A percentile compares a stretch with the other conserved stretches of the same genome.
These are phyloP conservation scores for Edolisoma coerulescens DNA, from an alignment of 2,113 vertebrate genomes.

Conservation along the genomic window DNA sequence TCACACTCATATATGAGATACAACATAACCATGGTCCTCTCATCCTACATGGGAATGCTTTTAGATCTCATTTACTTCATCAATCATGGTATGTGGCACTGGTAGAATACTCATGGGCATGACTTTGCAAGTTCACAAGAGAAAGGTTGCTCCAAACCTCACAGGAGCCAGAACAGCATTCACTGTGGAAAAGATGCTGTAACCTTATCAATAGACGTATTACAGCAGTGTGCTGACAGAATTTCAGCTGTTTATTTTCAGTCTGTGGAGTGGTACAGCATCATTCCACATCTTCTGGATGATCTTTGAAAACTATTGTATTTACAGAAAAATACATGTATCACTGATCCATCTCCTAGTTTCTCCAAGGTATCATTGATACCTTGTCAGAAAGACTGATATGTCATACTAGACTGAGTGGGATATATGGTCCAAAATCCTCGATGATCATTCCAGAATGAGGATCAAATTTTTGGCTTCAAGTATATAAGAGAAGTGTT, in stretches of 20 bases:
- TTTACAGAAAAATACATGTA: background rate
- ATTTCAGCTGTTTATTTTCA: background rate
- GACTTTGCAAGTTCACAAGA: background rate
- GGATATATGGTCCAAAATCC: background rate
- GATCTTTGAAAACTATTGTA: background rate
- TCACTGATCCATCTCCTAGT: background rate
- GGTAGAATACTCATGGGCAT: rapidly evolving
- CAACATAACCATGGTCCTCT: background rate
- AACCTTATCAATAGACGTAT: background rate
- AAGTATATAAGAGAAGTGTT: background rate
- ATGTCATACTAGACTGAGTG: background rate
- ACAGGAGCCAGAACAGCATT: background rate
- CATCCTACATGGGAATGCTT: background rate
- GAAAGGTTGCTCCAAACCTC: background rate
- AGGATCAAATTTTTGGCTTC: background rate
- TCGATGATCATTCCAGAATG: background rate
- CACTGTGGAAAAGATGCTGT: background rate
- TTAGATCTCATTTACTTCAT: background rate
- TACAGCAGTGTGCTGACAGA: background rate
- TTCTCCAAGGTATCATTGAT: background rate
- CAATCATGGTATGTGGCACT: background rate
- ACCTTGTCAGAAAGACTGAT: background rate
- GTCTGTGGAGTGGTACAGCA: background rate
- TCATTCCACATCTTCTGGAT: background rate
- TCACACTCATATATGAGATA: background rate